These are phyloP conservation scores for Sphaerophoria rueppellii DNA, from an alignment of 2,888 invertebrate species.

Conservation along the genomic window DNA sequence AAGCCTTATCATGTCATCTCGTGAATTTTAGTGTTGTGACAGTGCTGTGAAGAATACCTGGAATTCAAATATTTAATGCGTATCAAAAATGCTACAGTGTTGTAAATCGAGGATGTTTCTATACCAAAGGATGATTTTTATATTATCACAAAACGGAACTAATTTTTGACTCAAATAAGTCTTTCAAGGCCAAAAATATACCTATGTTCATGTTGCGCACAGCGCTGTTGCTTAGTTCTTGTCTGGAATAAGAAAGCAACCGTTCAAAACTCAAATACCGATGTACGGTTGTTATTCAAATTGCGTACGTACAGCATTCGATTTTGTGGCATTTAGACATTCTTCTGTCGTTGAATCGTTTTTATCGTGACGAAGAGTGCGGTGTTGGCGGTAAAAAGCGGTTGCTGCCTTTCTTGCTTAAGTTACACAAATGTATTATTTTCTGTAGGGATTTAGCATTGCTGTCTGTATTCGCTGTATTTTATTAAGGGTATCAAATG, in stretches of 20 bases:
- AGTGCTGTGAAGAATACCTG: too few species aligned
- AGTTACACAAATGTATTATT: conserved; percentile 30
- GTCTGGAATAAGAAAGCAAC: conserved; percentile 28
- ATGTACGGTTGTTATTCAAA: conserved; percentile 56
- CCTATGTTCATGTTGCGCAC: too few species aligned
- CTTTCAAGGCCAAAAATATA: too few species aligned
- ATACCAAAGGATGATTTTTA: too few species aligned
- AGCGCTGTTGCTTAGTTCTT: neutral
- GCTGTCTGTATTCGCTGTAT: conserved; percentile 19
- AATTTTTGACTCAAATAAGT: too few species aligned
- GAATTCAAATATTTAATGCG: too few species aligned
- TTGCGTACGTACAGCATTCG: conserved; percentile 61
- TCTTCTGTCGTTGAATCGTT: conserved; percentile 30
- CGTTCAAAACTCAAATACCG: conserved; percentile 32
- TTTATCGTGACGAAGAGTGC: conserved; percentile 34
- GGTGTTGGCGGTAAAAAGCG: conserved; percentile 35
- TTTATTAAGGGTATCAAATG: conserved; percentile 31
- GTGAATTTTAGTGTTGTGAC: conserved; percentile 25
- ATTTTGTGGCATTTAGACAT: conserved; percentile 48
- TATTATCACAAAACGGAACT: too few species aligned
- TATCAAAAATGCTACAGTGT: too few species aligned
- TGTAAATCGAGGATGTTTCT: too few species aligned
- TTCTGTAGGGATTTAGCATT: conserved; percentile 21
- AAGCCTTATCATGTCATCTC: conserved; percentile 47
- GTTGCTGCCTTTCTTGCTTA: conserved; percentile 48